A percentile compares a stretch with the other conserved stretches of the same genome.
Conservation (phyloP, 2,797 vertebrate genomes). For the Rhynchotus rufescens region DNA sequence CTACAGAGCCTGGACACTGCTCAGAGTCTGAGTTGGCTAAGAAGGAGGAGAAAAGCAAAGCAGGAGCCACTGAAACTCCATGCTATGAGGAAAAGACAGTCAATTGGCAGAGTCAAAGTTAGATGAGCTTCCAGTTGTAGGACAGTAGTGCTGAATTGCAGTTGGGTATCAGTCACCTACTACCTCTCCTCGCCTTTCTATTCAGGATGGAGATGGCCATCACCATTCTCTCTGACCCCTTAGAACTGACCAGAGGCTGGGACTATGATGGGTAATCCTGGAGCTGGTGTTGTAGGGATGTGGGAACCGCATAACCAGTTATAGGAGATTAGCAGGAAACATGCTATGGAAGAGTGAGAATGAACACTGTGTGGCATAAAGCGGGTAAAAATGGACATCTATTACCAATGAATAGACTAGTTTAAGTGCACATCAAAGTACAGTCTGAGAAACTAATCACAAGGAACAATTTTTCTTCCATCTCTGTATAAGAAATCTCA, state of each 20-base stretch:
- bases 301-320: background rate
- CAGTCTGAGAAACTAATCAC: background rate
- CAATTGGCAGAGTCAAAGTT: too few relatives aligned
- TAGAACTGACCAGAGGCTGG: background rate
- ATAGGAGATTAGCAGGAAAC: background rate
- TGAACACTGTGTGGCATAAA: background rate
- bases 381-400: background rate
- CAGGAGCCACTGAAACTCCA: background rate
- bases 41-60: background rate
- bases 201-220: background rate
- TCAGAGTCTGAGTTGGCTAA: background rate
- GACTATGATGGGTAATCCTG: background rate
- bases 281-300: background rate
- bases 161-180: background rate
- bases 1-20: background rate
- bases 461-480: background rate
- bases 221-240: background rate
- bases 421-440: background rate
- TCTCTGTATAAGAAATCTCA: background rate
- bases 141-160: rapidly evolving
- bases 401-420: background rate
- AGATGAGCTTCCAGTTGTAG: background rate
- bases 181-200: background rate
- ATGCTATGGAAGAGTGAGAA: background rate
- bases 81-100: background rate